Conservation (phyloP, 2,113 vertebrate genomes). For the Cheilinus undulatus region DNA sequence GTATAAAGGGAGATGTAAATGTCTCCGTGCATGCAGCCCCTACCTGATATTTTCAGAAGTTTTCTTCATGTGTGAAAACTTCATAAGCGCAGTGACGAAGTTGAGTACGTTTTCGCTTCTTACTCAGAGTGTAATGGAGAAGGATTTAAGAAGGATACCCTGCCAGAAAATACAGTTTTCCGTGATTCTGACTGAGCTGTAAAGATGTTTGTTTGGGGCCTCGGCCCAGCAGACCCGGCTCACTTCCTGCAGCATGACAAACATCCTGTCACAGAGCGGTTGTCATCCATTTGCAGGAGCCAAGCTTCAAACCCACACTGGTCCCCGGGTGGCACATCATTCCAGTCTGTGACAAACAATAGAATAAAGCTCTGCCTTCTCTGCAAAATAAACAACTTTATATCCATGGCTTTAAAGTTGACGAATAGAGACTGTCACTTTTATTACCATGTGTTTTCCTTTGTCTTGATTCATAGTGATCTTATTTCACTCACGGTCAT, state of each 20-base stretch:
- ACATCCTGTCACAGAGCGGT: constrained; percentile 38
- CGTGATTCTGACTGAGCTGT: not conserved
- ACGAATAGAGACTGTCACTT: constrained; percentile 53
- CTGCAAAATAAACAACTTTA: not conserved
- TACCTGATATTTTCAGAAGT: too few species aligned
- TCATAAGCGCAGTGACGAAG: too few species aligned
- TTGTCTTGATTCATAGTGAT: constrained; percentile 24
- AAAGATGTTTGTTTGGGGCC: constrained; percentile 23
- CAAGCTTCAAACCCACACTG: constrained; percentile 43
- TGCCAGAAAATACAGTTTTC: constrained; percentile 8
- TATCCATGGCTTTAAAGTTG: constrained; percentile 23
- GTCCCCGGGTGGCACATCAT: constrained; percentile 47
- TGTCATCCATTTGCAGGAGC: constrained; percentile 59
- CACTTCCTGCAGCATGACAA: constrained; percentile 47
- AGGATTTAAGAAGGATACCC: too few species aligned
- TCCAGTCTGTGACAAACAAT: constrained; percentile 66
- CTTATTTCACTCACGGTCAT: constrained; percentile 48
- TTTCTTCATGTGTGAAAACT: too few species aligned
- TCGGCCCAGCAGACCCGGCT: constrained; percentile 21
- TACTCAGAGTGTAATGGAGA: too few species aligned
- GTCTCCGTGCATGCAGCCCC: too few species aligned
- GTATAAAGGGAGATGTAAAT: too few species aligned
- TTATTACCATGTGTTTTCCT: constrained; percentile 37
- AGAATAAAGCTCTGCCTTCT: constrained; percentile 26
- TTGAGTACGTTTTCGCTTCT: too few species aligned